Percentiles rank a stretch among this genome's conserved stretches.
phyloP scores from a whole-genome alignment of 2,888 invertebrate species.

The Idaea dimidiata region DNA sequence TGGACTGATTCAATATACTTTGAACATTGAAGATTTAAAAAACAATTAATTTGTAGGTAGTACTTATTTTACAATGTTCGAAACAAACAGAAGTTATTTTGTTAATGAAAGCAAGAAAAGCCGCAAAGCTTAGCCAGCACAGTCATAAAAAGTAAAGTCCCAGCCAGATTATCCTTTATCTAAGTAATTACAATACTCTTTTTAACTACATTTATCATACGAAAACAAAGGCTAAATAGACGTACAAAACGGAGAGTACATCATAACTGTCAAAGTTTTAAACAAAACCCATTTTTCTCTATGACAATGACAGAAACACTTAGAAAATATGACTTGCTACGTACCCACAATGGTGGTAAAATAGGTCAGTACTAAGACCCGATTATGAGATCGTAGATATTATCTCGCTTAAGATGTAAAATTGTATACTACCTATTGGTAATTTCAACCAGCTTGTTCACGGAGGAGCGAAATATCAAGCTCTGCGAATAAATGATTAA shows the following conservation, averaged over 20 bases:
- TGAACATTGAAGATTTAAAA: too few species aligned
- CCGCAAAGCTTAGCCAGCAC: not conserved
- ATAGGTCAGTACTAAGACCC: slow-evolving; percentile 34
- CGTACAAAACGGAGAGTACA: not conserved
- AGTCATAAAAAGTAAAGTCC: not conserved
- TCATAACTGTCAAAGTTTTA: not conserved
- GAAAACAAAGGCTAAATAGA: not conserved
- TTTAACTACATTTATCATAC: not conserved
- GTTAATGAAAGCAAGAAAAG: too few species aligned
- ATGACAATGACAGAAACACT: slow-evolving; percentile 7
- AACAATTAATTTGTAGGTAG: too few species aligned
- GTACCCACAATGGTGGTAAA: slow-evolving; percentile 34
- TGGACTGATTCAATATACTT: too few species aligned
- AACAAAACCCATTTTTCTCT: not conserved
- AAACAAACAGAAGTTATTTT: too few species aligned
- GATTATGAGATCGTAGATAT: not conserved
- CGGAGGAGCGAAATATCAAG: too few species aligned
- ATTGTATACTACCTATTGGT: too few species aligned
- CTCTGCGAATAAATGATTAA: too few species aligned
- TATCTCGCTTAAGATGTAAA: too few species aligned
- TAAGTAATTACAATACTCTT: not conserved
- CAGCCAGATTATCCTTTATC: not conserved
- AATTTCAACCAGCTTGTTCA: too few species aligned
- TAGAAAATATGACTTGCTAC: slow-evolving; percentile 42
- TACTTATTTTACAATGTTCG: too few species aligned